Conservation (phyloP, 2,113 vertebrate species). For the Pluvialis apricaria region DNA sequence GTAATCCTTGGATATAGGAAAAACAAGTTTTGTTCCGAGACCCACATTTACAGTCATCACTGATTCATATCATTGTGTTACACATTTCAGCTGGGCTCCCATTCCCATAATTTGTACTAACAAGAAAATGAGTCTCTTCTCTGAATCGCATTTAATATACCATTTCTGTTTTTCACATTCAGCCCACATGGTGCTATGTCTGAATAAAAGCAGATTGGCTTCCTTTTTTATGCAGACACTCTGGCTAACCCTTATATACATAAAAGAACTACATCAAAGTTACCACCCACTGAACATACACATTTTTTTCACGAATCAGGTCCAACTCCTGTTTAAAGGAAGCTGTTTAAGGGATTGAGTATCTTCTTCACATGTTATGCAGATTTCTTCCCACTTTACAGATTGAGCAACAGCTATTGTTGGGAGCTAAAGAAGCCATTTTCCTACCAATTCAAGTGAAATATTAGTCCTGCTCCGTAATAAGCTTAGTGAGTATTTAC, state of each 20-base stretch:
- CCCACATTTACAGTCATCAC: not conserved
- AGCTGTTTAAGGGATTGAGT: not conserved
- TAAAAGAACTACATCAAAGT: conserved; percentile 34
- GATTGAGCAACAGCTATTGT: not conserved
- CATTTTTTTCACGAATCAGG: not conserved
- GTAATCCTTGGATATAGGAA: not conserved
- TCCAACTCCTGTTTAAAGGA: not conserved
- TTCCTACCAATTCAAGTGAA: conserved; percentile 12
- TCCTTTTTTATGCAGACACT: conserved; percentile 43
- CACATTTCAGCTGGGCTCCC: not conserved
- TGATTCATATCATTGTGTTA: not conserved
- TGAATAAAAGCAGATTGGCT: conserved; percentile 58
- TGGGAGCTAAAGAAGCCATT: conserved; percentile 4
- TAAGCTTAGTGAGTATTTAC: not conserved
- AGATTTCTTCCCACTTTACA: not conserved
- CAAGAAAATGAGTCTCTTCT: conserved; percentile 15
- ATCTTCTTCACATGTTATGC: not conserved
- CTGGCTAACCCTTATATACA: conserved; percentile 32
- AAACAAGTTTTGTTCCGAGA: not conserved
- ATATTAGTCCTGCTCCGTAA: not conserved
- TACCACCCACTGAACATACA: conserved; percentile 20
- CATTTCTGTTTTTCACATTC: conserved; percentile 24
- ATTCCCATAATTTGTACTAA: conserved; percentile 8
- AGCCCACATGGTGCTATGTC: conserved; percentile 33
- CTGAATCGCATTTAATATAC: not conserved